Conservation (phyloP, 1,140 invertebrate species). For the Platyura marginata region DNA sequence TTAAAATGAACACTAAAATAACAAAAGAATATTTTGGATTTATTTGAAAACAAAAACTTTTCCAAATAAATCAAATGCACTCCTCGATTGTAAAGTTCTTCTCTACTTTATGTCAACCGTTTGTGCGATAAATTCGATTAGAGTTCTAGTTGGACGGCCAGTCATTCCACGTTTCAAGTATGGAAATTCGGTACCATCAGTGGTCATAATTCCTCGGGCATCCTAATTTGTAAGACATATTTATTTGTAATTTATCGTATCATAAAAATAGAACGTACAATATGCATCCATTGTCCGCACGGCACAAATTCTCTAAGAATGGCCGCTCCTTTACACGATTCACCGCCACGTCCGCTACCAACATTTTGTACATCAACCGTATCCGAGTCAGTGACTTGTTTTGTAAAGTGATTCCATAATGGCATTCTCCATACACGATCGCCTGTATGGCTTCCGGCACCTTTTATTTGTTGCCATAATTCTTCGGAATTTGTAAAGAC, state of each 20-base stretch:
- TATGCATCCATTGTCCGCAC: slow-evolving; percentile 60
- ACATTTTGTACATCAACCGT: slow-evolving; percentile 71
- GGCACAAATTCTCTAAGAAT: slow-evolving; percentile 75
- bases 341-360: slow-evolving; percentile 42
- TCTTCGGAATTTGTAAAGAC: slow-evolving; percentile 54
- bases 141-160: slow-evolving; percentile 61
- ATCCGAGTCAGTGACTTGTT: slow-evolving; percentile 42
- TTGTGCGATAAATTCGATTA: slow-evolving; percentile 57
- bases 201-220: slow-evolving; percentile 19
- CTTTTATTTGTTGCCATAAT: slow-evolving; percentile 39
- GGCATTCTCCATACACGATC: slow-evolving; percentile 84
- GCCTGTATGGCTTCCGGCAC: slow-evolving; percentile 51
- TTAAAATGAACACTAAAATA: too few species aligned
- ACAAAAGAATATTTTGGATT: too few species aligned
- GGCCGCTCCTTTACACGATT: slow-evolving; percentile 73
- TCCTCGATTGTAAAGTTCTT: too few species aligned
- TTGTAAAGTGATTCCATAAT: slow-evolving; percentile 60
- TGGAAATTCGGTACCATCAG: slow-evolving; percentile 28
- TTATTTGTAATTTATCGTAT: slow-evolving; percentile 56
- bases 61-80: too few species aligned
- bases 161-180: slow-evolving; percentile 40
- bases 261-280: slow-evolving; percentile 82
- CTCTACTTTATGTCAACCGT: too few species aligned
- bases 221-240: slow-evolving; percentile 27
- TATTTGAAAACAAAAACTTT: too few species aligned